Conservation (phyloP, 2,888 invertebrate species). For the Perizoma flavofasciatum region DNA sequence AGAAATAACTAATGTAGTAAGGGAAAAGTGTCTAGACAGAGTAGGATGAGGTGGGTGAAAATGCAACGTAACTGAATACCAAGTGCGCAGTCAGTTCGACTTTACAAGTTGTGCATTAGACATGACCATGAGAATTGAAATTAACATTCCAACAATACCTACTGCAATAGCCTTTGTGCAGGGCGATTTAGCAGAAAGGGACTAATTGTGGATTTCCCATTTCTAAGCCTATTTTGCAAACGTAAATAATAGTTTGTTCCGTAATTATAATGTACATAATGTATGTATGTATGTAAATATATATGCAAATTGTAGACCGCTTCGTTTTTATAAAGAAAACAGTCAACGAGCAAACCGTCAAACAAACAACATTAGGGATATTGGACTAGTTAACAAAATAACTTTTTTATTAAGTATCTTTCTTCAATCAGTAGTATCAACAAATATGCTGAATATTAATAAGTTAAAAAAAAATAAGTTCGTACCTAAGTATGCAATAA, state of each 20-base stretch:
- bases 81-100: neutral
- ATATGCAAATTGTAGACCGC: neutral
- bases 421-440: no score
- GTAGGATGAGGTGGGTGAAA: neutral
- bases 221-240: conserved; percentile 5
- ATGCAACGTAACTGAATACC: neutral
- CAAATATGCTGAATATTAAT: no score
- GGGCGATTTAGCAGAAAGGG: conserved; percentile 21
- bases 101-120: conserved; percentile 4
- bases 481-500: neutral
- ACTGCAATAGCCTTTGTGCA: conserved; percentile 25
- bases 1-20: neutral
- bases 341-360: neutral
- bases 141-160: conserved; percentile 21
- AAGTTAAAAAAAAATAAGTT: neutral
- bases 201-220: conserved; percentile 16
- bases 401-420: no score
- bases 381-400: neutral
- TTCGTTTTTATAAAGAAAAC: neutral
- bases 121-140: conserved; percentile 18
- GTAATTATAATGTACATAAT: neutral
- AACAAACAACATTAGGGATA: neutral
- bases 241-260: conserved; percentile 3
- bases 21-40: neutral
- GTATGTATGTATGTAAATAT: no score